phyloP scores from a whole-genome alignment of 2,113 vertebrate species.

The Pelecanus crispus region DNA sequence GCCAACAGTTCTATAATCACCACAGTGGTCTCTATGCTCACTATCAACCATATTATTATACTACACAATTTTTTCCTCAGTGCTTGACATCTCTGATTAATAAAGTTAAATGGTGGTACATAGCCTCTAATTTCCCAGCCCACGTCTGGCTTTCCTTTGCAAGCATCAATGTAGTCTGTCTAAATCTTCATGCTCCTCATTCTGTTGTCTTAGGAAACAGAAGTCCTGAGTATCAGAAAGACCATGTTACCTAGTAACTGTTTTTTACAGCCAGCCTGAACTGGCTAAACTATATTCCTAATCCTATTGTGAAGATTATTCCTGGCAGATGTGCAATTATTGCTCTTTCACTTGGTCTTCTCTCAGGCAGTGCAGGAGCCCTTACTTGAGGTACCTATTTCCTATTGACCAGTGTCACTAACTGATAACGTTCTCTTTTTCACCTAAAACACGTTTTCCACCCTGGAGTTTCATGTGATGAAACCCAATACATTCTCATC shows the following conservation, averaged over 20 bases:
- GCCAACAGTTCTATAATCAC: not conserved
- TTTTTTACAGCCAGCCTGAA: not conserved
- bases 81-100: not conserved
- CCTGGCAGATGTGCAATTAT: not conserved
- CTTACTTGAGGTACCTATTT: not conserved
- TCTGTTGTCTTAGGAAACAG: not conserved
- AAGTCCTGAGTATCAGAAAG: not conserved
- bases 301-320: not conserved
- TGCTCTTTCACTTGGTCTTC: not conserved
- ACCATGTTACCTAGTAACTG: not conserved
- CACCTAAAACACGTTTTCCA: not conserved
- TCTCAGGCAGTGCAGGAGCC: not conserved
- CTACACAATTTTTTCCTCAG: not conserved
- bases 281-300: not conserved
- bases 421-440: not conserved
- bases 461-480: not conserved
- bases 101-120: not conserved
- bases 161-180: not conserved
- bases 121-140: not conserved
- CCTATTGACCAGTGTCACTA: not conserved
- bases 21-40: not conserved
- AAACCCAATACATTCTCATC: not conserved
- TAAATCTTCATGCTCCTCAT: not conserved
- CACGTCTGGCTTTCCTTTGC: not conserved
- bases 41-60: not conserved